Evolutionary conservation across 2,113 vertebrate species (phyloP), one percentile per base, ranked within the genome.

Genomic region (Coryphaenoides rupestris): DNA sequence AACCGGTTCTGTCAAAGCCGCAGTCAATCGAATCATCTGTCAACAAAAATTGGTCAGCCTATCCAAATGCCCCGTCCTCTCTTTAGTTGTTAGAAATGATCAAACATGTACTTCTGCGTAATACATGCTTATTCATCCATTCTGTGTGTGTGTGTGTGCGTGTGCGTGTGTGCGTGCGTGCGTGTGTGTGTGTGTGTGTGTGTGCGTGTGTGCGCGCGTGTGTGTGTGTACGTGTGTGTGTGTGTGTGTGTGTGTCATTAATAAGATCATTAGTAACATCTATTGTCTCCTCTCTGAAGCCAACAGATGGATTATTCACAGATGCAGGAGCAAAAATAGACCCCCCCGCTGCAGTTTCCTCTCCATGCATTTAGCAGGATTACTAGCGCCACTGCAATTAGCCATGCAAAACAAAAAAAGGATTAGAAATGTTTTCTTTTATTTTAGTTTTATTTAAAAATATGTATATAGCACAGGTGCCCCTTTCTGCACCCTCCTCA

Each of bases 121-220:
- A 40, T 40, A 10, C 13, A 40, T 40, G 33, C 33, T 12, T 40
- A 55, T 50, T 28, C 21, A 40, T 21, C 17, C 5, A 62, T 13
- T 72, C 56, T 72, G 67, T 60, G 70, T 59, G 50, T 75, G 58
- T 49, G 22, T 62, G 13, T 58, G 55, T 52, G 45, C 3, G 12
- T 58, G 49, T 26, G 52, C 17, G 23, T 24, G 23, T 52, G 55
- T 57, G 52, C 47, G 28, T 40, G 19, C 58, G 58, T 45, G 19
- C 56, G 10, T 57, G 47, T 62, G 47, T 65, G 47, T n/a, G 9
- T 17, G n/a, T 63, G 55, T n/a, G 67, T 60, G 70, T 59, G 50
- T 75, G 58, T 49, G 22, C 58, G 13, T 58, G 55, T 52, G 45
- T 72, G 67, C 57, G 70, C 56, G 50, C 74, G 58, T 49, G 22